Conservation (phyloP, 2,888 invertebrate genomes). For the Neoascia interrupta region DNA sequence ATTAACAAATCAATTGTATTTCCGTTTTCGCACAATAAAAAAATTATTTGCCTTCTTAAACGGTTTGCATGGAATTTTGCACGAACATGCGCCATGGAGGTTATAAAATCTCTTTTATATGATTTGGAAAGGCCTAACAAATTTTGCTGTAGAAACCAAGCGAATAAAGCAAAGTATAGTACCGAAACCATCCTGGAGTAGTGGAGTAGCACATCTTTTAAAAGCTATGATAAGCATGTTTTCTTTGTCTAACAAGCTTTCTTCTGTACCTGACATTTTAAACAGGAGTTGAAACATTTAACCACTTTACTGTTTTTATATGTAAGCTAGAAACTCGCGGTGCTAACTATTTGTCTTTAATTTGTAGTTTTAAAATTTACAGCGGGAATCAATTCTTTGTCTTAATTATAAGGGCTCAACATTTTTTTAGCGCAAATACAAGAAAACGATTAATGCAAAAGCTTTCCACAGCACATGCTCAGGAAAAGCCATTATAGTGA, state of each 20-base stretch:
- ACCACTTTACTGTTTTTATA: too few species aligned
- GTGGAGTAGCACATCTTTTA: slow-evolving; percentile 19
- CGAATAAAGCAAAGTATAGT: slow-evolving; percentile 7
- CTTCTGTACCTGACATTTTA: not conserved
- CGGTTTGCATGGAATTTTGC: slow-evolving; percentile 33
- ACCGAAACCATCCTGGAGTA: slow-evolving; percentile 28
- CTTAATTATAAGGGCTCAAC: too few species aligned
- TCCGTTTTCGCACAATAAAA: slow-evolving; percentile 21
- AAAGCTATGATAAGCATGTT: slow-evolving; percentile 24
- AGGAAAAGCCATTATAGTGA: too few species aligned
- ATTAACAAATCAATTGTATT: slow-evolving; percentile 21
- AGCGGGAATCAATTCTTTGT: too few species aligned
- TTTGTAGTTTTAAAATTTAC: too few species aligned
- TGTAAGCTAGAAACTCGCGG: too few species aligned
- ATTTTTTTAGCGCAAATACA: too few species aligned
- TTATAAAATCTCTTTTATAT: slow-evolving; percentile 14
- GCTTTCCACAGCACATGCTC: slow-evolving; percentile 22
- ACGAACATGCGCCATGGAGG: slow-evolving; percentile 53
- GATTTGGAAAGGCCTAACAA: slow-evolving; percentile 18
- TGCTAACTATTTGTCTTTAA: too few species aligned
- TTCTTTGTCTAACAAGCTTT: slow-evolving; percentile 21
- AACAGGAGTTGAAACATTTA: not conserved
- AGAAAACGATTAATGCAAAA: too few species aligned
- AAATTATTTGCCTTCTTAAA: slow-evolving; percentile 5
- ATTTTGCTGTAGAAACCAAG: slow-evolving; percentile 35